Percentiles rank a stretch among this genome's conserved stretches.
Conservation (phyloP, 1,140 invertebrate species). For the Hylaeus volcanicus region DNA sequence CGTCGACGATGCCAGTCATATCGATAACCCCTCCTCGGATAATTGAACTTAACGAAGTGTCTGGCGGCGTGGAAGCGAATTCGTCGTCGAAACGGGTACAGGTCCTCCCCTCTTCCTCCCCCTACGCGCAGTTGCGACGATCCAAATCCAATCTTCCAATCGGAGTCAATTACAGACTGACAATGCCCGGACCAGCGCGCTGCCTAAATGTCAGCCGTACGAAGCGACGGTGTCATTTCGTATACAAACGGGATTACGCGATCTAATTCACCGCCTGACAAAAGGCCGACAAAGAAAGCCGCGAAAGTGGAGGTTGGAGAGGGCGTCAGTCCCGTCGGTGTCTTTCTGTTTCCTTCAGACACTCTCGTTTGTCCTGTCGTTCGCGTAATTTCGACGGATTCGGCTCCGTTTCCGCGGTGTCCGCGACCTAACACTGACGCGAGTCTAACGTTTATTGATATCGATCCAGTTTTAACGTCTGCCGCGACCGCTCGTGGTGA, state of each 20-base stretch:
- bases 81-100: constrained; percentile 59
- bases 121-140: constrained; percentile 61
- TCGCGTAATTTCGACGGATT: constrained; percentile 22
- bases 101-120: constrained; percentile 35
- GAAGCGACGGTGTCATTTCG: constrained; percentile 78
- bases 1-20: constrained; percentile 56
- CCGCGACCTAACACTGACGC: background rate
- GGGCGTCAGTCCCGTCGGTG: constrained; percentile 21
- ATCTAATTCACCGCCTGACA: constrained; percentile 79
- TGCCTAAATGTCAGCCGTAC: constrained; percentile 77
- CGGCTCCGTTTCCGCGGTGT: background rate
- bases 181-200: constrained; percentile 71
- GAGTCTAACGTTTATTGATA: constrained; percentile 20
- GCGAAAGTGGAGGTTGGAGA: constrained; percentile 58
- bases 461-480: background rate
- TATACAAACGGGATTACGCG: constrained; percentile 80
- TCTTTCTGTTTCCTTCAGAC: constrained; percentile 51
- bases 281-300: constrained; percentile 77
- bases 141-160: constrained; percentile 81
- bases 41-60: constrained; percentile 79
- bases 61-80: constrained; percentile 71
- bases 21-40: constrained; percentile 64
- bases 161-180: constrained; percentile 79
- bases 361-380: constrained; percentile 52
- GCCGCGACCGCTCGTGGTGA: no score